Evolutionary conservation across 1,140 invertebrate genomes (phyloP), one percentile per base, ranked within the genome.

Genomic region (Drosophila repleta): DNA sequence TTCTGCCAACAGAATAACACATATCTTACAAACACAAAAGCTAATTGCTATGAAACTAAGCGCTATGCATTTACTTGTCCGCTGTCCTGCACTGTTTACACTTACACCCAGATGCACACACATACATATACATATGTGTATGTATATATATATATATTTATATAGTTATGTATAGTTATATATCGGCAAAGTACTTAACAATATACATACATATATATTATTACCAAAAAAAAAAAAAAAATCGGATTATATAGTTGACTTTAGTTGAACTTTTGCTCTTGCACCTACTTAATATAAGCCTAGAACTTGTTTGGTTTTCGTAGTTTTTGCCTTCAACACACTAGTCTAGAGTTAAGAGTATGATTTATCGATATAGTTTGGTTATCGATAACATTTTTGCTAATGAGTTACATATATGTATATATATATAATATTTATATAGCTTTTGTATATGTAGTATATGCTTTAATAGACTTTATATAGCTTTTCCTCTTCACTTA

Each of bases 61-160:
- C 55, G 41, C 69, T 60, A 64, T 64, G 41, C 51, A 48, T 64
- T 63, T 66, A 71, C 68, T 71, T 71, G 68, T 71, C 67, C 67
- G 52, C 67, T 70, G 67, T 70, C 68, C 68, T 65, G 62, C 55
- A 67, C 64, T 37, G 32, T 20, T 66, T 35, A 35, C 29, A 8
- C 32, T 35, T 32, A 32, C 32, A 35, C 32, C 10, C 32, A 35
- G 6, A 29, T 7, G 1, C 7, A 29, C 29, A 7, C 0, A 49
- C 20, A 46, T 46, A 56, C 68, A 49, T 21, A 56, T 52, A 56
- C 13, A 46, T 45, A 45, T 45, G 20, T 63, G 8, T 15, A 10
- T 49, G 51, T 51, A 37, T 1, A 29, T 6, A 29, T 29, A 29
- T 29, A 7, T 29, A 1, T 29, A 6, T 29, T 7, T 6, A 29